These are phyloP conservation scores for Elanoides forficatus DNA, from an alignment of 2,113 vertebrate genomes.

Conservation along the genomic window DNA sequence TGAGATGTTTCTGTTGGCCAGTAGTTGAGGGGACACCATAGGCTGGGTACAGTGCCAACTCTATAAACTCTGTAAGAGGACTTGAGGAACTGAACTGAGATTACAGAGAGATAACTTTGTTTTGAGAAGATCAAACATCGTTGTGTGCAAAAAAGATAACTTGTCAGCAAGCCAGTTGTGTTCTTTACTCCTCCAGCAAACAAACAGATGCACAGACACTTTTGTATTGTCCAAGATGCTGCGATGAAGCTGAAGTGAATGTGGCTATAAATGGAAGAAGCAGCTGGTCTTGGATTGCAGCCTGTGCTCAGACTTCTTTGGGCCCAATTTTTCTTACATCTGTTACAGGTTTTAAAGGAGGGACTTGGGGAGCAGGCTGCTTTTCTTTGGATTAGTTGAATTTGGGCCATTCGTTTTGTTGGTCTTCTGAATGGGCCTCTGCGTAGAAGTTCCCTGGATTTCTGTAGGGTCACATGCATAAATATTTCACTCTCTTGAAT, in stretches of 20 bases:
- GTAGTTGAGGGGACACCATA: conserved; percentile 5
- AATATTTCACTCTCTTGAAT: not conserved
- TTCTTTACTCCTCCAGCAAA: conserved; percentile 49
- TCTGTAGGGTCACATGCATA: not conserved
- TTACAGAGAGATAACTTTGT: conserved; percentile 52
- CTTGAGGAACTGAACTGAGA: conserved; percentile 15
- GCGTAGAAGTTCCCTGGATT: not conserved
- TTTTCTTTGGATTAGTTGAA: not conserved
- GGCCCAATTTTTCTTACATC: conserved; percentile 2
- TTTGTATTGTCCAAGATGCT: conserved; percentile 13
- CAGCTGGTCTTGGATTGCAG: conserved; percentile 53
- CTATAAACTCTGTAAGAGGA: conserved; percentile 37
- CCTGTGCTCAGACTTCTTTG: conserved; percentile 40
- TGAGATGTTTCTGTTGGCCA: conserved; percentile 58
- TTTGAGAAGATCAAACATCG: conserved; percentile 54
- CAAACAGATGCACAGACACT: conserved; percentile 29
- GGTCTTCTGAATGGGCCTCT: not conserved
- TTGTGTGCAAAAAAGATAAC: conserved; percentile 1
- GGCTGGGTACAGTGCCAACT: conserved; percentile 35
- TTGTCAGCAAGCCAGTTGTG: conserved; percentile 49
- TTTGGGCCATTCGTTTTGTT: not conserved
- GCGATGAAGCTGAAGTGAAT: not conserved
- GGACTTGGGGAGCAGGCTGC: not conserved
- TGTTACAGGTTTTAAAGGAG: conserved; percentile 9
- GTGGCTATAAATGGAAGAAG: conserved; percentile 68